Evolutionary conservation across 2,888 invertebrate genomes (phyloP).

Genomic region (Drosophila prolongata): DNA sequence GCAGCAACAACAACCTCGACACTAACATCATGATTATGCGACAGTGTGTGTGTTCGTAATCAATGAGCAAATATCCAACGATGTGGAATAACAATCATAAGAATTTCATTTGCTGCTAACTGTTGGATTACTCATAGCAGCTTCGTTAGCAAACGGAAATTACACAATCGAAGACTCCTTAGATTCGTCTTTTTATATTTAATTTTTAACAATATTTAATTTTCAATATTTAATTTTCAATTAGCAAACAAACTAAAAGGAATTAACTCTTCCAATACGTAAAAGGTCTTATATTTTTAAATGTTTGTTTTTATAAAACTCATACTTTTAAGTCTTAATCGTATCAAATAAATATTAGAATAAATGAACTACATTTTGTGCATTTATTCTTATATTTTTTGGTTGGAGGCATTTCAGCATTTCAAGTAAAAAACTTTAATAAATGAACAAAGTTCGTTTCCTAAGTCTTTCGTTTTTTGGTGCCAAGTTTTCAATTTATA

Average conservation of each 20-base stretch:
- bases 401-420: too few species aligned
- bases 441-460: conserved; percentile 59
- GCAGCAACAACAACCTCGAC: conserved; percentile 15
- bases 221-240: too few species aligned
- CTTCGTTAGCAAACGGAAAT: conserved; percentile 18
- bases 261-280: too few species aligned
- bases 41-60: conserved; percentile 52
- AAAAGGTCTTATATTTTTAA: too few species aligned
- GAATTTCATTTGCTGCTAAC: conserved; percentile 28
- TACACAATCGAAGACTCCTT: background rate
- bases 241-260: too few species aligned
- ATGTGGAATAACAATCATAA: conserved; percentile 41
- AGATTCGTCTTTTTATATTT: background rate
- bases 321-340: too few species aligned
- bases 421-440: background rate
- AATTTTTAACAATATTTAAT: too few species aligned
- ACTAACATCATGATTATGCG: conserved; percentile 21
- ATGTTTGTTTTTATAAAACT: too few species aligned
- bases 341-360: too few species aligned
- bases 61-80: conserved; percentile 58
- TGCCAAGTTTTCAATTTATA: conserved; percentile 2
- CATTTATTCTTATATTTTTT: too few species aligned
- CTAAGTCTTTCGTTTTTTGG: conserved; percentile 72
- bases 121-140: conserved; percentile 8
- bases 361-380: too few species aligned